These are phyloP conservation scores for Druon quercuslanigerum DNA, from an alignment of 1,140 invertebrate genomes.

Conservation along the genomic window DNA sequence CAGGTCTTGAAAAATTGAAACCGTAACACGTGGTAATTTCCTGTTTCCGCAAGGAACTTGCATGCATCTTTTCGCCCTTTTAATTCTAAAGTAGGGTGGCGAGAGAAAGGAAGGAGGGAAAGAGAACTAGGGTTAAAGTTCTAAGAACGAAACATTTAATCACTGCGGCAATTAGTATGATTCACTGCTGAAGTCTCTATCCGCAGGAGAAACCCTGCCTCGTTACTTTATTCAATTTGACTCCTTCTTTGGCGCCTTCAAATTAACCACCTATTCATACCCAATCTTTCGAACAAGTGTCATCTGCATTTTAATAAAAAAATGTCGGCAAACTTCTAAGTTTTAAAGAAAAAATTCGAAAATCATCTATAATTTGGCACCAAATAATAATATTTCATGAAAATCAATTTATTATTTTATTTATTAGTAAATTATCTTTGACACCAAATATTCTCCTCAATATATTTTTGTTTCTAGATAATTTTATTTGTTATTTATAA, in stretches of 20 bases:
- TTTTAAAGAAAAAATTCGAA: slow-evolving; percentile 41
- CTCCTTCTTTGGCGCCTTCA: slow-evolving; percentile 61
- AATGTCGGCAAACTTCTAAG: slow-evolving; percentile 34
- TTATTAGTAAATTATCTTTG: too few relatives aligned
- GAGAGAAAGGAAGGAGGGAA: slow-evolving; percentile 38
- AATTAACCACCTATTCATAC: slow-evolving; percentile 62
- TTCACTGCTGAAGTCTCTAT: slow-evolving; percentile 69
- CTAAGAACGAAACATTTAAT: slow-evolving; percentile 71
- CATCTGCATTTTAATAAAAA: not conserved
- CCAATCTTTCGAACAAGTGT: slow-evolving; percentile 31
- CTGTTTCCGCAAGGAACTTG: slow-evolving; percentile 6
- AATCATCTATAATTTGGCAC: too few relatives aligned
- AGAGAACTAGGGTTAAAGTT: slow-evolving; percentile 64
- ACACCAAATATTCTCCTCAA: too few relatives aligned
- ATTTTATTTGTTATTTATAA: too few relatives aligned
- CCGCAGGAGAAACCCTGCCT: slow-evolving; percentile 53
- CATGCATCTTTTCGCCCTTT: slow-evolving; percentile 15
- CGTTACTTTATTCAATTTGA: slow-evolving; percentile 64
- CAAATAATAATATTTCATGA: too few relatives aligned
- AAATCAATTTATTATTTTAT: too few relatives aligned
- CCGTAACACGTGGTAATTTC: slow-evolving; percentile 25
- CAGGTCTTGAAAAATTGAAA: slow-evolving; percentile 6
- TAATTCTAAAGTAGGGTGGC: slow-evolving; percentile 32
- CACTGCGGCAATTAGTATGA: slow-evolving; percentile 70
- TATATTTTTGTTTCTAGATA: too few relatives aligned